phyloP scores from a whole-genome alignment of 2,888 invertebrate species.

The Phengaris arion region DNA sequence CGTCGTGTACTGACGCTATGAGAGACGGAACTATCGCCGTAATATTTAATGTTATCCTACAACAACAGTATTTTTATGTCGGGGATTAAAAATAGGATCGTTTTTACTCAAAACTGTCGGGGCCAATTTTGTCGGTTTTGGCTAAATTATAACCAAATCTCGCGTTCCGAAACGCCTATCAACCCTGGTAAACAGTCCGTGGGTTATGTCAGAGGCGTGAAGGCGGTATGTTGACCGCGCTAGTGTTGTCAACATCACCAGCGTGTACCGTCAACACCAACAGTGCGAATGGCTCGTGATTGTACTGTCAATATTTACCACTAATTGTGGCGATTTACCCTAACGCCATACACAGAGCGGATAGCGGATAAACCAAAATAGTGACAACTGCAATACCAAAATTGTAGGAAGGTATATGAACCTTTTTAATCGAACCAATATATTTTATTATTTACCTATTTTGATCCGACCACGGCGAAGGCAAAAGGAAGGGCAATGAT shows the following conservation, averaged over 20 bases:
- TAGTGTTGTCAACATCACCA: neutral
- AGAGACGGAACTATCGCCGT: too few relatives aligned
- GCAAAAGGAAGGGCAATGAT: too few relatives aligned
- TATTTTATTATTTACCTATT: too few relatives aligned
- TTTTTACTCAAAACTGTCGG: too few relatives aligned
- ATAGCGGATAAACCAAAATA: neutral
- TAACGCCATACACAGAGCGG: neutral
- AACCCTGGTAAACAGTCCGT: neutral
- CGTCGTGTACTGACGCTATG: too few relatives aligned
- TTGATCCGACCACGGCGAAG: too few relatives aligned
- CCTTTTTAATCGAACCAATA: too few relatives aligned
- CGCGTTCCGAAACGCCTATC: neutral
- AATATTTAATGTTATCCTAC: too few relatives aligned
- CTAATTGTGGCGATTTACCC: neutral
- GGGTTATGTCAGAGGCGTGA: constrained; percentile 13
- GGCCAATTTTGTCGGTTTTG: too few relatives aligned
- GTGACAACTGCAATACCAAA: neutral
- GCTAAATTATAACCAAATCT: neutral
- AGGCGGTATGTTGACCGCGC: neutral
- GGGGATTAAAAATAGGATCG: too few relatives aligned
- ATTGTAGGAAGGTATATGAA: neutral
- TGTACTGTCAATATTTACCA: neutral
- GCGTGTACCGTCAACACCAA: neutral
- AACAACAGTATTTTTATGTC: too few relatives aligned
- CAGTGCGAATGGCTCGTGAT: neutral